A percentile compares a stretch with the other conserved stretches of the same genome.
Evolutionary conservation across 1,140 invertebrate genomes (phyloP).

Genomic region (Dendroctonus ponderosae): DNA sequence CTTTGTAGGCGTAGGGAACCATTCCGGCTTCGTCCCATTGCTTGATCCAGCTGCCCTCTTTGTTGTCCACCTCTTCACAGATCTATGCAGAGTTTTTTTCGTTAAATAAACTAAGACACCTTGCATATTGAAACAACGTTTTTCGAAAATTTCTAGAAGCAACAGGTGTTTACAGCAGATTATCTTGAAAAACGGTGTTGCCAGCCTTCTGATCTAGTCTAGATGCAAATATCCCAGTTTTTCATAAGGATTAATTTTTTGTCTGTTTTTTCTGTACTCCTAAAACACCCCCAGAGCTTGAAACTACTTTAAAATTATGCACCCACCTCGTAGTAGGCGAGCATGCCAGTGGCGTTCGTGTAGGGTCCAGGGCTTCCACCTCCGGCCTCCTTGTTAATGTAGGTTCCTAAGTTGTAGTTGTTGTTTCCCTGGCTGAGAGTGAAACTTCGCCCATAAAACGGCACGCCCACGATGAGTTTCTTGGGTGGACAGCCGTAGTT

Average conservation of each 20-base stretch:
- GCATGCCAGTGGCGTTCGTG: slow-evolving; percentile 80
- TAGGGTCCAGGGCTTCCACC: slow-evolving; percentile 81
- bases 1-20: slow-evolving; percentile 83
- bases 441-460: slow-evolving; percentile 82
- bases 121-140: too few species aligned
- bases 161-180: too few species aligned
- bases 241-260: too few species aligned
- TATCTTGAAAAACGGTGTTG: too few species aligned
- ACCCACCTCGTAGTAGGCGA: slow-evolving; percentile 82
- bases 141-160: too few species aligned
- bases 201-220: too few species aligned
- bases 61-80: slow-evolving; percentile 68
- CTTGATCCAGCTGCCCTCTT: slow-evolving; percentile 71
- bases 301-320: too few species aligned
- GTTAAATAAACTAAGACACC: background rate
- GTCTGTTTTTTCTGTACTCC: too few species aligned
- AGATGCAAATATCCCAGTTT: too few species aligned
- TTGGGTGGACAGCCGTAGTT: slow-evolving; percentile 81
- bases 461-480: slow-evolving; percentile 84
- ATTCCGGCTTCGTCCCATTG: slow-evolving; percentile 80
- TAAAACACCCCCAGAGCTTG: too few species aligned
- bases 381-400: slow-evolving; percentile 83
- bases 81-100: slow-evolving; percentile 57
- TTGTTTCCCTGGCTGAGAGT: slow-evolving; percentile 77
- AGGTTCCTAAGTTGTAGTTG: slow-evolving; percentile 77